Conservation (phyloP, 2,797 vertebrate genomes). For the Alcedo quadribrachys region DNA sequence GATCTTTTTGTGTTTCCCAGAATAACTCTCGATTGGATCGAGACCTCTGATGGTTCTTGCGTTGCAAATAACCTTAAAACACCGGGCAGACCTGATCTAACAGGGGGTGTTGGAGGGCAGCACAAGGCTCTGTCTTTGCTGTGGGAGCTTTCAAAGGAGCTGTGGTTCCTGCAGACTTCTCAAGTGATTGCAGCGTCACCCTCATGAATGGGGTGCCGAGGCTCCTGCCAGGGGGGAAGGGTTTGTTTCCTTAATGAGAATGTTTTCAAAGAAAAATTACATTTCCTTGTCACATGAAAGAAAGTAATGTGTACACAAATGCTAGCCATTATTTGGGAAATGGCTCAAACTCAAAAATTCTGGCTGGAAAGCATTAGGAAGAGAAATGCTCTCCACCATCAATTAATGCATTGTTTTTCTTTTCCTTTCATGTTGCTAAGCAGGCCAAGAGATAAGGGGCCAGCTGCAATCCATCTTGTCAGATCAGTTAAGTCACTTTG, state of each 20-base stretch:
- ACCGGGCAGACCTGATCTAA: not conserved
- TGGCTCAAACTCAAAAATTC: constrained; percentile 61
- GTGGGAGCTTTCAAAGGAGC: constrained; percentile 28
- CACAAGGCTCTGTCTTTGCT: not conserved
- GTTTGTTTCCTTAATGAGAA: constrained; percentile 53
- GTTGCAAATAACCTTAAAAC: not conserved
- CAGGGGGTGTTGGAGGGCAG: not conserved
- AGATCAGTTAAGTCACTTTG: constrained; percentile 54
- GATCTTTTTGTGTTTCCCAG: not conserved
- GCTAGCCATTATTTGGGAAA: constrained; percentile 61
- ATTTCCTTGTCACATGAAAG: constrained; percentile 64
- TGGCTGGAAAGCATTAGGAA: constrained; percentile 70
- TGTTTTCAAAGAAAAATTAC: constrained; percentile 62
- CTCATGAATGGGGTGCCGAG: constrained; percentile 50
- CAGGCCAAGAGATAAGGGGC: constrained; percentile 66
- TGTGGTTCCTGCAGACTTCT: constrained; percentile 3
- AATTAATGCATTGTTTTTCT: constrained; percentile 72
- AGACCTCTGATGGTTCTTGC: not conserved
- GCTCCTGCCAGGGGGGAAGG: not conserved
- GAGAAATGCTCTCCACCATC: constrained; percentile 48
- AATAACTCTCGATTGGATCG: not conserved
- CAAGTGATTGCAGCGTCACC: constrained; percentile 13
- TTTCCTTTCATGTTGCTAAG: constrained; percentile 64
- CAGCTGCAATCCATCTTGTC: constrained; percentile 66
- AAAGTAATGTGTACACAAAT: constrained; percentile 62